phyloP scores from a whole-genome alignment of 2,113 vertebrate genomes.

The Hipposideros armiger region DNA sequence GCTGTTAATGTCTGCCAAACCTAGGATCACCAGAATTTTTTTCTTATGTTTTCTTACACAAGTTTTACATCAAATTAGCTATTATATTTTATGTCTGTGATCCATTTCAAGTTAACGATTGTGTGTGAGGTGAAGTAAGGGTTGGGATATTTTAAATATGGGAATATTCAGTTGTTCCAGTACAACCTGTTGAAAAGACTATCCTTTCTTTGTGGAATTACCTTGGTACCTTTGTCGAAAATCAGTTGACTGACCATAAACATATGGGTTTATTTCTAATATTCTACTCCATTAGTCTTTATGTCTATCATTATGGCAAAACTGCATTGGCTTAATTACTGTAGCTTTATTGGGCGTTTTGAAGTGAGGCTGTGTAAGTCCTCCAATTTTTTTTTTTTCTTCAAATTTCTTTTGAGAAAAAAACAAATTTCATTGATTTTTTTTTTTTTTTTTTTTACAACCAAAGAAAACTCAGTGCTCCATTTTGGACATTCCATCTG shows the following conservation, averaged over 20 bases:
- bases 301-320: background rate
- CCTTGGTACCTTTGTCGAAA: conserved; percentile 5
- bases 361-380: conserved; percentile 12
- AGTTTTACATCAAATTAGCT: background rate
- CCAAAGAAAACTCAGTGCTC: background rate
- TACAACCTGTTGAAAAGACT: background rate
- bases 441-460: background rate
- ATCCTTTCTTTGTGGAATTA: background rate
- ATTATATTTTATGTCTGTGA: background rate
- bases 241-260: background rate
- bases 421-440: background rate
- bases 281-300: background rate
- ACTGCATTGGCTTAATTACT: background rate
- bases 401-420: conserved; percentile 17
- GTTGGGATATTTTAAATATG: background rate
- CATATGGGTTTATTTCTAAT: background rate
- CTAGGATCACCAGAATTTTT: background rate
- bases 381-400: conserved; percentile 24
- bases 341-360: background rate
- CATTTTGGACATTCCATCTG: background rate
- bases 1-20: background rate
- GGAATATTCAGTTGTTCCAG: background rate
- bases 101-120: background rate
- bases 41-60: background rate
- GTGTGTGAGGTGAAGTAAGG: background rate